Evolutionary conservation across 2,113 vertebrate genomes (phyloP), one percentile per base, ranked within the genome.

Genomic region (Dipodomys stephensi): DNA sequence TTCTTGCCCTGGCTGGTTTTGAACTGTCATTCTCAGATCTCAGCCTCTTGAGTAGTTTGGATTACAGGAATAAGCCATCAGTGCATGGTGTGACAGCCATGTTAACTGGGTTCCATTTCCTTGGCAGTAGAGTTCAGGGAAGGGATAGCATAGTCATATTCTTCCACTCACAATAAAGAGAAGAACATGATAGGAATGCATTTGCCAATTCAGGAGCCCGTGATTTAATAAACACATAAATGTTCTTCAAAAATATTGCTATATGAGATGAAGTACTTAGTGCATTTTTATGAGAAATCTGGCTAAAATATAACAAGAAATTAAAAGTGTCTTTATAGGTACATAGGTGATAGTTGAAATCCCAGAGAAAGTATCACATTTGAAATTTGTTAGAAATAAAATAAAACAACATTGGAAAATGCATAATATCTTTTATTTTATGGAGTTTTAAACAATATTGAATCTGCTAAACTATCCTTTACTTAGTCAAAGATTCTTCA

Each of bases 151-250:
- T 74, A 79, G 15, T 49, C 94, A 88, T 96, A 93, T 89, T 90
- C 78, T 93, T 83, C 69, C 87, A 95, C 77, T 97, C 94, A 76
- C 28, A 90, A 78, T 92, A 88, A 87, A 96, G 62, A 96, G 90
- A 12, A 7, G 68, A 92, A 88, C 28, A 71, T 57, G 39, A 35
- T 89, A 69, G 76, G 90, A 90, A 93, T 78, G 53, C 0, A 87
- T 87, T 95, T 93, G 77, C 62, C 85, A 96, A 28, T 86, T 96
- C 83, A 67, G 65, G 57, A 94, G 85, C 79, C 62, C 95, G 62
- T 72, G 64, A 71, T 95, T 97, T 92, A 60, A 88, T 96, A 97
- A 97, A 95, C 76, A 87, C 39, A 84, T 67, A 49, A 39, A 28
- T 30, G 32, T 1, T 95, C 90, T 91, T 83, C 82, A 23, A 64